phyloP scores from a whole-genome alignment of 2,888 invertebrate species.

The Glyphotaelius pellucidus region DNA sequence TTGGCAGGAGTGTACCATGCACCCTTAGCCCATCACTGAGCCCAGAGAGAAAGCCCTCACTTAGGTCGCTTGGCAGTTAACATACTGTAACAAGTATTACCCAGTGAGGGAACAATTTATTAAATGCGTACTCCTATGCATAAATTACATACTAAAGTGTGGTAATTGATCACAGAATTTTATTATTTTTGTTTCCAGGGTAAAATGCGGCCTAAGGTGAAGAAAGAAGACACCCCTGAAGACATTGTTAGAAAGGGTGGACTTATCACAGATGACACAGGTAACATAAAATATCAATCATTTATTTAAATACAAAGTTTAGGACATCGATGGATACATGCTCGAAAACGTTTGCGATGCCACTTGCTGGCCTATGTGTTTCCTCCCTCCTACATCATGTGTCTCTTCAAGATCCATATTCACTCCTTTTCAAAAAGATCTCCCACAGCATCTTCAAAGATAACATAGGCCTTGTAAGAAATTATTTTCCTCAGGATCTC shows the following conservation, averaged over 20 bases:
- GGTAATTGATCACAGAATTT: neutral
- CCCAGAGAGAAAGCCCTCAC: neutral
- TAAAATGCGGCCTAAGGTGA: conserved; percentile 74
- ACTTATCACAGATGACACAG: conserved; percentile 81
- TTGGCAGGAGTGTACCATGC: neutral
- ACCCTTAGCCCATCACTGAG: neutral
- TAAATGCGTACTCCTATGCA: neutral
- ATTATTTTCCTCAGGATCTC: too few relatives aligned
- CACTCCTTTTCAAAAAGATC: too few relatives aligned
- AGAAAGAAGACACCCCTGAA: conserved; percentile 77
- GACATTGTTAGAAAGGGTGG: conserved; percentile 72
- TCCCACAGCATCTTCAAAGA: too few relatives aligned
- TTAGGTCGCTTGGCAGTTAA: conserved; percentile 15
- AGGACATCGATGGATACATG: too few relatives aligned
- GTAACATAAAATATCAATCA: conserved; percentile 70
- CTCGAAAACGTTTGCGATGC: too few relatives aligned
- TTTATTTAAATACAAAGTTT: too few relatives aligned
- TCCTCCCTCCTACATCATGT: too few relatives aligned
- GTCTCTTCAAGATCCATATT: too few relatives aligned
- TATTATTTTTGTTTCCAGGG: conserved; percentile 69
- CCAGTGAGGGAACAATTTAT: conserved; percentile 11
- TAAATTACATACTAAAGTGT: neutral
- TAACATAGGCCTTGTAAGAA: too few relatives aligned
- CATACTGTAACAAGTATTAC: conserved; percentile 30
- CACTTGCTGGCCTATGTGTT: too few relatives aligned